Conservation (phyloP, 2,113 vertebrate species). For the Neopipo cinnamomea region DNA sequence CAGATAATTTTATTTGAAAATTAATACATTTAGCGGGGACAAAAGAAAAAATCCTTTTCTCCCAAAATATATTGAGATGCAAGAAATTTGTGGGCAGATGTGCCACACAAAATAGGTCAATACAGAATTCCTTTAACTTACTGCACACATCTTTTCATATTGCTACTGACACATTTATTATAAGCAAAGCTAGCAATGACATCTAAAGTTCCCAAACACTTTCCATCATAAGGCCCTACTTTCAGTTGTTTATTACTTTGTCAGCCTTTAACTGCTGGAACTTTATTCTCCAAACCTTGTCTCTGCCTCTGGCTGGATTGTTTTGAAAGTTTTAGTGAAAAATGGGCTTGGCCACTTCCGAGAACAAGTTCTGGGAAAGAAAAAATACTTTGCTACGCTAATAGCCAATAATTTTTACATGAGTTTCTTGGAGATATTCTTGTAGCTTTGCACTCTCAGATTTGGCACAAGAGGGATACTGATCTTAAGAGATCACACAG, state of each 20-base stretch:
- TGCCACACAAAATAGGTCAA: conserved; percentile 1
- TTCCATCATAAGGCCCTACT: conserved; percentile 30
- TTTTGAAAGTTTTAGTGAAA: conserved; percentile 40
- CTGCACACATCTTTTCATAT: conserved; percentile 13
- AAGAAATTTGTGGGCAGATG: background rate
- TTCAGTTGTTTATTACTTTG: conserved; percentile 49
- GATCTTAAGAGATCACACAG: background rate
- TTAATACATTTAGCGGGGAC: background rate
- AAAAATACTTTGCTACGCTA: background rate
- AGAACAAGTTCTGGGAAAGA: background rate
- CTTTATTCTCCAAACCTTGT: conserved; percentile 2
- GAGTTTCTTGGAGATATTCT: background rate
- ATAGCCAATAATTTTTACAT: background rate
- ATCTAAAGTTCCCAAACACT: conserved; percentile 26
- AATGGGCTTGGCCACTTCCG: background rate
- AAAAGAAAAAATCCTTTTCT: background rate
- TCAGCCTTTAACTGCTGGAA: conserved; percentile 14
- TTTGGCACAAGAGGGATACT: background rate
- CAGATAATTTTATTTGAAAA: background rate
- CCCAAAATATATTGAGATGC: background rate
- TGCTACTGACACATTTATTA: conserved; percentile 55
- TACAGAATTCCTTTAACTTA: background rate
- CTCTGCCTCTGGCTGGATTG: background rate
- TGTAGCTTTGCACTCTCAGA: background rate
- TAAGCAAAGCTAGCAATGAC: conserved; percentile 51